Evolutionary conservation across 2,888 invertebrate species (phyloP).

Genomic region (Tipula vernalis): DNA sequence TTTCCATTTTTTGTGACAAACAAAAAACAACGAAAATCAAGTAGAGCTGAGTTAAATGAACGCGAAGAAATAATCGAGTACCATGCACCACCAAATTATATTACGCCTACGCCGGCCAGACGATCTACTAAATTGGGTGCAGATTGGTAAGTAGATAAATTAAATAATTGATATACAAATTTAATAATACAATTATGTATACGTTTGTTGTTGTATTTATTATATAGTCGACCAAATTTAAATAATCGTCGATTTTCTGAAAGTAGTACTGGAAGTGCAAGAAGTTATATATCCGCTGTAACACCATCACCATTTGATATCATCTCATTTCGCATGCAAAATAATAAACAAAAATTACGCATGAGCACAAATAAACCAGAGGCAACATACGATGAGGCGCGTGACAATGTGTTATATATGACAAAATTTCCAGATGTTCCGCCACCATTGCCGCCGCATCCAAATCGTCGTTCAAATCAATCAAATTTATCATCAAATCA

Average conservation of each 20-base stretch:
- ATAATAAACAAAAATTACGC: neutral
- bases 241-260: neutral
- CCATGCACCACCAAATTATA: neutral
- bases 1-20: neutral
- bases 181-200: neutral
- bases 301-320: constrained; percentile 7
- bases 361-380: neutral
- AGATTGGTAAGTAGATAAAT: neutral
- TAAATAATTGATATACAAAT: neutral
- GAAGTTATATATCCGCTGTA: constrained; percentile 5
- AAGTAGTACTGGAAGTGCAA: neutral
- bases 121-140: neutral
- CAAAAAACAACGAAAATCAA: neutral
- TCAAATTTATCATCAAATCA: neutral
- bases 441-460: constrained; percentile 11
- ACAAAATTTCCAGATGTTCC: constrained; percentile 5
- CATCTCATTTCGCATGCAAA: constrained; percentile 7
- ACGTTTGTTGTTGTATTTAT: neutral
- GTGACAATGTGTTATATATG: neutral
- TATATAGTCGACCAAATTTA: neutral
- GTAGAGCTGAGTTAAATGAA: neutral
- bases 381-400: neutral
- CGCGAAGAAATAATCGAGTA: neutral
- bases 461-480: constrained; percentile 6
- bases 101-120: neutral